Conservation (phyloP, 35 echinoderm and acorn worm species). For the Holothuria glaberrima region DNA sequence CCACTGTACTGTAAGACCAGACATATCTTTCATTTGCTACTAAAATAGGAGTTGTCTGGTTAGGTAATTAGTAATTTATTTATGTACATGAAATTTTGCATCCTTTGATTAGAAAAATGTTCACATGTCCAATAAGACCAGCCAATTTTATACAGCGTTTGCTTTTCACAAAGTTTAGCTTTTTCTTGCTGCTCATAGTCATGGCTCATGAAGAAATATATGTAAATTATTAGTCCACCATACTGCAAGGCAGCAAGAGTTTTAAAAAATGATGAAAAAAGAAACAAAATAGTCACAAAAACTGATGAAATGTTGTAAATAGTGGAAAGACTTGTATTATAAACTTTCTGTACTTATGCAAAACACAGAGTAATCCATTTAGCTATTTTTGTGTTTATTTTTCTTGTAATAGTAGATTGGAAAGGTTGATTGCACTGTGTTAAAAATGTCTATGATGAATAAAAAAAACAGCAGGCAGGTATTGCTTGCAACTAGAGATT, state of each 20-base stretch:
- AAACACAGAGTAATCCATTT: slow-evolving; percentile 42
- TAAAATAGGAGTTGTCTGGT: no score
- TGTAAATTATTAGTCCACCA: no score
- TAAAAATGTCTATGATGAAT: slow-evolving; percentile 32
- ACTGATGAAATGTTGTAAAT: slow-evolving; percentile 32
- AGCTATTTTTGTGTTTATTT: slow-evolving; percentile 56
- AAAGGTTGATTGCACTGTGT: slow-evolving; percentile 34
- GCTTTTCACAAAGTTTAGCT: no score
- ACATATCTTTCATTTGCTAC: no score
- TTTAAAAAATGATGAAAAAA: neutral
- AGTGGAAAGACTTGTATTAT: slow-evolving; percentile 37
- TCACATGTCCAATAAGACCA: no score
- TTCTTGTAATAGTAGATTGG: slow-evolving; percentile 37
- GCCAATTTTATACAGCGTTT: no score
- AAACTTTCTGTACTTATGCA: slow-evolving; percentile 48
- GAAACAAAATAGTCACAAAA: neutral
- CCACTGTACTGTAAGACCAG: no score
- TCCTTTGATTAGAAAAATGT: no score
- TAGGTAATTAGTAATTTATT: no score
- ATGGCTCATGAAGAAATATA: no score
- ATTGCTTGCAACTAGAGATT: slow-evolving; percentile 3
- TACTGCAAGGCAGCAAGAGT: neutral
- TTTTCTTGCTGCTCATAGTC: no score
- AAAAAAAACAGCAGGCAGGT: slow-evolving; percentile 12
- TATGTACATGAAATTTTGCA: no score